Evolutionary conservation across 2,888 invertebrate genomes (phyloP), one percentile per base, ranked within the genome.

Genomic region (Drosophila stalkeri): DNA sequence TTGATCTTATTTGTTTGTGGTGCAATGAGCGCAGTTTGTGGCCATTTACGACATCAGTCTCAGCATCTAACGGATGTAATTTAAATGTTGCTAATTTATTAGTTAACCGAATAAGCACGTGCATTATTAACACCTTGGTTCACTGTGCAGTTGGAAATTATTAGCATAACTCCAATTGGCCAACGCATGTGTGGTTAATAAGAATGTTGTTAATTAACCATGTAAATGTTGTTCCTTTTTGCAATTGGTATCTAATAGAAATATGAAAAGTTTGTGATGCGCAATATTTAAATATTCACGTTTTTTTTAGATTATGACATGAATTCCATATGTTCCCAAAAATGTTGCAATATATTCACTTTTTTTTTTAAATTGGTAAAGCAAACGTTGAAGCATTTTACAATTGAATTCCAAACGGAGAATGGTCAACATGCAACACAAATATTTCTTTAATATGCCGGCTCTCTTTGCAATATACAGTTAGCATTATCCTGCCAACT

Each of bases 31-130:
- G 33, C 80, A 66, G 66, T 64, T 37, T 70, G 66, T 9, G 41
- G 49, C 43, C 37, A 23, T 57, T 54, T 65, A 63, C 66, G 76
- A 79, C 70, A 60, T 66, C 75, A 65, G 52, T 55, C 35, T n/a
- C 23, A 52, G 47, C 39, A 27, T 27, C 27, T 27, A 27, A 27
- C 23, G 7, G 14, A 46, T 20, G 23, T 43, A 20, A 51, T 46
- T 49, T 11, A 68, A 59, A 77, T 49, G 56, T 65, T 77, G 55
- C 41, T 64, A 64, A 73, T 72, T 81, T 55, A 46, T 57, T 52
- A 37, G 52, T 47, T n/a, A 47, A 55, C 39, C 46, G 62, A 66
- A 54, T 31, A 51, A 52, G 46, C 55, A 79, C 47, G 31, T 46
- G 60, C 39, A 47, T 18, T 55, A 56, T 66, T 66, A 49, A 18